Conservation (phyloP, 2,888 invertebrate genomes). For the Heliothis peltigera region DNA sequence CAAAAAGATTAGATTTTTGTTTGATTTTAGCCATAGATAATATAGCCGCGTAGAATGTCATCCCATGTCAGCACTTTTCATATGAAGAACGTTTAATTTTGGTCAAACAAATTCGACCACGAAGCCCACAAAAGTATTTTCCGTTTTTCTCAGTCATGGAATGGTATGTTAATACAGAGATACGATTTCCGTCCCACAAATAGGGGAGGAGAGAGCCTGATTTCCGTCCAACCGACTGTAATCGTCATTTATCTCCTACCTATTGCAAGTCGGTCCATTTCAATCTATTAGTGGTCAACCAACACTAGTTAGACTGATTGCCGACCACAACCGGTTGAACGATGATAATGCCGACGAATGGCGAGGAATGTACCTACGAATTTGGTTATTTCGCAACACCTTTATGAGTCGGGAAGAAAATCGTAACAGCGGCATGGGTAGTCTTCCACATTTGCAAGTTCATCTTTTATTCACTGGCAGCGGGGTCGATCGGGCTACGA, state of each 20-base stretch:
- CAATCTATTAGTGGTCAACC: conserved; percentile 43
- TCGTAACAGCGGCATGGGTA: conserved; percentile 26
- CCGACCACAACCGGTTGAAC: conserved; percentile 14
- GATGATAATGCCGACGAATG: conserved; percentile 6
- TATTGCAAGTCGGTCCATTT: conserved; percentile 29
- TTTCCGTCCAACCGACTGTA: conserved; percentile 17
- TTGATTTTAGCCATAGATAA: no score
- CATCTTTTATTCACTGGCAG: conserved; percentile 74
- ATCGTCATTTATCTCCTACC: conserved; percentile 18
- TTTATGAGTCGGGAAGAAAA: conserved; percentile 25
- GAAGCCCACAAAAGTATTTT: neutral
- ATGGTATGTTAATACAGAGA: conserved; percentile 1
- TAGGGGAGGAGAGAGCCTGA: conserved; percentile 18
- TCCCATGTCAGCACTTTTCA: neutral
- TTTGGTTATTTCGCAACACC: conserved; percentile 20
- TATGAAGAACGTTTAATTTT: neutral
- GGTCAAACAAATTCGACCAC: neutral
- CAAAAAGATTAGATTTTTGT: no score
- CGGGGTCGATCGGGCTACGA: conserved; percentile 62
- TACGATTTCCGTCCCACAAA: neutral
- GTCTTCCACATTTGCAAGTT: conserved; percentile 68
- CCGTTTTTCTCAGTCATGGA: neutral
- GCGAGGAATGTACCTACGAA: neutral
- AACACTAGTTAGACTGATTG: conserved; percentile 27
- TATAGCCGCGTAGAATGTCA: neutral